Conservation (phyloP, 2,113 vertebrate genomes). For the Apteryx owenii region DNA sequence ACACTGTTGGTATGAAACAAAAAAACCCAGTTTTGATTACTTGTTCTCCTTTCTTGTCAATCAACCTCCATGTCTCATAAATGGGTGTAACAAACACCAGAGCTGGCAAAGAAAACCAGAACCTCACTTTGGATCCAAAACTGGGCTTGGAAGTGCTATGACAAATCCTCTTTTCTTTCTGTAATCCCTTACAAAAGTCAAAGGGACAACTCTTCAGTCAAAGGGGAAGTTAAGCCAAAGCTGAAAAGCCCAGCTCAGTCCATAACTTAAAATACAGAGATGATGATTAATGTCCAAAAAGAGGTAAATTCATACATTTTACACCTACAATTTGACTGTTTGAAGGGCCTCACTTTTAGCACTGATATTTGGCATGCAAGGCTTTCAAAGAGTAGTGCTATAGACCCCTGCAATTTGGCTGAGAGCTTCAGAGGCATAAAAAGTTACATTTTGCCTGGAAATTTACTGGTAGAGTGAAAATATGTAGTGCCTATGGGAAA, state of each 20-base stretch:
- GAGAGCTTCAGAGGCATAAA: neutral
- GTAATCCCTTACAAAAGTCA: neutral
- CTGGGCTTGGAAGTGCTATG: neutral
- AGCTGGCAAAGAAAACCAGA: neutral
- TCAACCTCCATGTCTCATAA: neutral
- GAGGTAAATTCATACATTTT: neutral
- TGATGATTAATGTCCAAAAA: neutral
- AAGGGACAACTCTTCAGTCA: neutral
- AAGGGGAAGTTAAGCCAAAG: neutral
- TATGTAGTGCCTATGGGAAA: neutral
- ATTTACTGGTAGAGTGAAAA: slow-evolving; percentile 13
- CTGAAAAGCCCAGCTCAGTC: neutral
- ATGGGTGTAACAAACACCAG: neutral
- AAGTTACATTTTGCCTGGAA: slow-evolving; percentile 12
- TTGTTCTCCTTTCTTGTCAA: neutral
- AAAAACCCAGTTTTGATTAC: neutral
- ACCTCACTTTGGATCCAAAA: neutral
- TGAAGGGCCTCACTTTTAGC: neutral
- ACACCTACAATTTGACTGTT: neutral
- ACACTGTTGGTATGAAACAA: neutral
- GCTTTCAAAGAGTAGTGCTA: neutral
- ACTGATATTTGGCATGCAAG: neutral
- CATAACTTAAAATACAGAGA: neutral
- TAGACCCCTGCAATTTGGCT: neutral
- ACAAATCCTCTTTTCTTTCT: neutral